phyloP scores from a whole-genome alignment of 1,140 invertebrate genomes.

The Hylaeus volcanicus region DNA sequence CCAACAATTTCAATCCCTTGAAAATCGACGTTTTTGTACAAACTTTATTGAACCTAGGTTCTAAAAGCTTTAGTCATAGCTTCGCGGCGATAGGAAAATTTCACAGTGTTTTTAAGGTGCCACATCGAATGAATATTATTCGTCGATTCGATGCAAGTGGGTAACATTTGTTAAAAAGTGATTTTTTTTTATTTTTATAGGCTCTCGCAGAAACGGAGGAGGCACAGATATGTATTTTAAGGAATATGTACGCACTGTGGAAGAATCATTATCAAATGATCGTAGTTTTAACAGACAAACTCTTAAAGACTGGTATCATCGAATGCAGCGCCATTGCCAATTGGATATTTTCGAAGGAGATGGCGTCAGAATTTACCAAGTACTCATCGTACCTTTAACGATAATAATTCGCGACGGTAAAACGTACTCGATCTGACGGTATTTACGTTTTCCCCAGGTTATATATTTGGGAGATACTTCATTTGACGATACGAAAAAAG shows the following conservation, averaged over 20 bases:
- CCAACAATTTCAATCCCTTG: conserved; percentile 90
- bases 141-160: no score
- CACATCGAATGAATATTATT: not conserved
- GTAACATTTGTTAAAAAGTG: not conserved
- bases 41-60: conserved; percentile 94
- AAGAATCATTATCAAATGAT: conserved; percentile 98
- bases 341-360: conserved; percentile 99
- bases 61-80: conserved; percentile 98
- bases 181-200: conserved; percentile 74
- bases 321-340: conserved; percentile 98
- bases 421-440: not conserved
- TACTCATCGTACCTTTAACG: conserved; percentile 66
- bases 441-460: conserved; percentile 80
- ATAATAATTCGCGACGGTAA: not conserved
- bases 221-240: conserved; percentile 96
- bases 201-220: conserved; percentile 95
- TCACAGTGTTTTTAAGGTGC: conserved; percentile 94
- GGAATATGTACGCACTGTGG: conserved; percentile 97
- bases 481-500: conserved; percentile 98
- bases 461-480: conserved; percentile 98
- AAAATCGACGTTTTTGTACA: conserved; percentile 99
- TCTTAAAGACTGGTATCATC: conserved; percentile 98
- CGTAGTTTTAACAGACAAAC: conserved; percentile 96
- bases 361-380: conserved; percentile 96
- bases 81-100: conserved; percentile 99